Base-by-base conservation (phyloP, 2,113 vertebrate species). In the Mus pahari region DNA sequence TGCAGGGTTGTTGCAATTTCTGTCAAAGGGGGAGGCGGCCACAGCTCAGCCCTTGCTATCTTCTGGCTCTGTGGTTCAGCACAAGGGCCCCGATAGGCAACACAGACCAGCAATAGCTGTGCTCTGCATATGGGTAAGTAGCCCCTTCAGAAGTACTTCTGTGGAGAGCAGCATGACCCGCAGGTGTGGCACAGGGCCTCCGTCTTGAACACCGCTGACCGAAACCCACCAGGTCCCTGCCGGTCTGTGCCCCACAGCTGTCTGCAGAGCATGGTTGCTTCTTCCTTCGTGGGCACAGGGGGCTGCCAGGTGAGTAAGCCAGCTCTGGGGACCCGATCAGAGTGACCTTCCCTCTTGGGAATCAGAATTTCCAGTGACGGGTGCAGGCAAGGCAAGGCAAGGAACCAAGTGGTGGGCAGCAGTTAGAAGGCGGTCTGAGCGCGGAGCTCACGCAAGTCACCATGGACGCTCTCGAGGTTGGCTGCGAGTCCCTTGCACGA, bases 1-100 rank as follows among this genome's bases (percentile, higher is more conserved):
- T 53, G 6, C 14, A 0, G 64, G 81, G 73, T 45, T 64, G 19
- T 70, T 39, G 95, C 83, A 93, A 48, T 93, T 93, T 87, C 95
- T 94, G 95, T 90, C 94, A 26, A n/a, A 77, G 87, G 79, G 95
- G 73, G 78, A 90, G 50, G 90, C 84, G 70, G 78, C 73, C 92
- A 66, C 45, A 71, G 89, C 90, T 75, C 64, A 24, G 70, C 42
- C 42, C 17, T 58, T 22, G 83, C 78, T 24, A 28, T 64, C 33
- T 73, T 70, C 64, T 11, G 22, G 55, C 66, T 42, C 53, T 6
- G 36, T 66, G 0, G 31, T 1, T 79, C n/a, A 2, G 92, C 39
- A n/a, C 31, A 74, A 71, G 42, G 90, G 71, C 71, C 83, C 20
- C 13, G 55, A 71, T 10, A 0, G 87, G 83, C 36, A 60, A 17